phyloP scores from a whole-genome alignment of 2,113 vertebrate genomes.

The Fukomys damarensis region DNA sequence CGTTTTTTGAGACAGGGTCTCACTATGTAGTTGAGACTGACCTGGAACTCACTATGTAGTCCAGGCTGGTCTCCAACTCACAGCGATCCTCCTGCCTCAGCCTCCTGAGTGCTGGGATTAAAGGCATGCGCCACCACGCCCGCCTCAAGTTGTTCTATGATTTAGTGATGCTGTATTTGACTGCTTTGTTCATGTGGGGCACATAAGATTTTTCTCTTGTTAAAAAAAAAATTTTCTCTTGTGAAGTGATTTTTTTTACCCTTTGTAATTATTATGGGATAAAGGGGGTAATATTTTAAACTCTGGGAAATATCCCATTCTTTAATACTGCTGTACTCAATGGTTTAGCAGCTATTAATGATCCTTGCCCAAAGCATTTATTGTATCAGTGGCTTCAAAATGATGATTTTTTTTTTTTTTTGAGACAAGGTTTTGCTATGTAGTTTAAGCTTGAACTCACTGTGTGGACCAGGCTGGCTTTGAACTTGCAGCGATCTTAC shows the following conservation, averaged over 20 bases:
- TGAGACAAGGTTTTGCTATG: not conserved
- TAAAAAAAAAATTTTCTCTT: not conserved
- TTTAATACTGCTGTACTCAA: not conserved
- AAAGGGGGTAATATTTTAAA: not conserved
- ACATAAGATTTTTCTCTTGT: not conserved
- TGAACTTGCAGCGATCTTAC: not conserved
- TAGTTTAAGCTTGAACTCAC: not conserved
- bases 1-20: too few relatives aligned
- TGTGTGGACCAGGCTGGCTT: not conserved
- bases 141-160: not conserved
- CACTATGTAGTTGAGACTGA: too few relatives aligned
- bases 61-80: too few relatives aligned
- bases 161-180: not conserved
- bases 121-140: too few relatives aligned
- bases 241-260: slow-evolving; percentile 8
- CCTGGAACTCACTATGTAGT: too few relatives aligned
- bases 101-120: too few relatives aligned
- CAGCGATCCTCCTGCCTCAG: too few relatives aligned
- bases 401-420: not conserved
- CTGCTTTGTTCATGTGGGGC: not conserved
- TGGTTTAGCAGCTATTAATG: not conserved
- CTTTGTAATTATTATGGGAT: not conserved
- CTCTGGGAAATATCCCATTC: not conserved
- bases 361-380: not conserved
- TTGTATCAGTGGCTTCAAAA: not conserved